Percentiles rank a stretch among this genome's conserved stretches.
Evolutionary conservation across 2,888 invertebrate species (phyloP).

Genomic region (Xylota sylvarum): DNA sequence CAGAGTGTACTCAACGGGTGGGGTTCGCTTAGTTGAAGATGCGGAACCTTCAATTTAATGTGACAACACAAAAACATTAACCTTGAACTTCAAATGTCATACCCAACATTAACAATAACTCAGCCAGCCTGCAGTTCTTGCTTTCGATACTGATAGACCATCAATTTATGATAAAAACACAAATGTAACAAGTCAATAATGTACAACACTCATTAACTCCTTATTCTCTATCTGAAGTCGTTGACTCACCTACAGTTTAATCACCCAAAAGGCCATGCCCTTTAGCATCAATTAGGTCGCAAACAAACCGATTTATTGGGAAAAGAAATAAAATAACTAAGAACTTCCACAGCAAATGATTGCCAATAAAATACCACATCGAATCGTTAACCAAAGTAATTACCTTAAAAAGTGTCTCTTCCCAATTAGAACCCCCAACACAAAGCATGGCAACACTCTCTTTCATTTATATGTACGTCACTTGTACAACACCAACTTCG

Average conservation of each 20-base stretch:
- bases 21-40: too few species aligned
- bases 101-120: too few species aligned
- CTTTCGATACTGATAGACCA: neutral
- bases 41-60: too few species aligned
- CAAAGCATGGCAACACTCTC: constrained; percentile 31
- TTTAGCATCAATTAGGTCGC: constrained; percentile 14
- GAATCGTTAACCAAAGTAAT: constrained; percentile 31
- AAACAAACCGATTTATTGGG: neutral
- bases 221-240: neutral
- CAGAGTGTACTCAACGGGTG: too few species aligned
- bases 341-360: neutral
- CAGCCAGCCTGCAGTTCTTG: neutral
- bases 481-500: neutral
- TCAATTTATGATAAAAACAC: neutral
- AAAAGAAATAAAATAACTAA: neutral
- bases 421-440: neutral
- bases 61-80: too few species aligned
- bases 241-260: constrained; percentile 1
- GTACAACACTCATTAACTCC: neutral
- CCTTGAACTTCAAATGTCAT: too few species aligned
- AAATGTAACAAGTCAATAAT: neutral
- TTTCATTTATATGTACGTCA: neutral
- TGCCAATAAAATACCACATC: constrained; percentile 17
- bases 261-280: neutral
- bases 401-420: constrained; percentile 5